phyloP scores from a whole-genome alignment of 1,140 invertebrate species.

The Listronotus oregonensis region DNA sequence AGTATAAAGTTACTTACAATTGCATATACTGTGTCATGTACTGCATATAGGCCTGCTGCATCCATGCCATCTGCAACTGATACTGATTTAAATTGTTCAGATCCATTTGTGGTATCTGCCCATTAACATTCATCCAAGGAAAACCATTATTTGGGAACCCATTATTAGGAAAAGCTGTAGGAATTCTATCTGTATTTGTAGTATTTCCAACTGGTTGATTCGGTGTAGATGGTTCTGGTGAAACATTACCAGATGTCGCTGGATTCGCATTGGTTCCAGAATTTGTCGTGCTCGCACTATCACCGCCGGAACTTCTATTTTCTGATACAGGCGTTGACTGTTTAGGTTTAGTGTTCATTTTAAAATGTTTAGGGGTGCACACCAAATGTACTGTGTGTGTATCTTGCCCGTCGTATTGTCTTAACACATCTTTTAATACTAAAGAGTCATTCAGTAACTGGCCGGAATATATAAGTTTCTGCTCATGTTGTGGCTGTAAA shows the following conservation, averaged over 20 bases:
- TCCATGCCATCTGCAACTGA: conserved; percentile 69
- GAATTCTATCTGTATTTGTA: conserved; percentile 33
- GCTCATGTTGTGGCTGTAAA: conserved; percentile 74
- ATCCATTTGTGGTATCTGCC: conserved; percentile 38
- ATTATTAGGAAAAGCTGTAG: conserved; percentile 29
- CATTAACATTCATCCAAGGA: conserved; percentile 34
- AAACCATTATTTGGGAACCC: conserved; percentile 31
- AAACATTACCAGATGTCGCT: conserved; percentile 11
- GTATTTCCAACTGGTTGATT: not conserved
- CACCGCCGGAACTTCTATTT: not conserved
- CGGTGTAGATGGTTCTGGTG: conserved; percentile 10
- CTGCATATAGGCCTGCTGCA: conserved; percentile 85
- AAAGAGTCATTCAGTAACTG: conserved; percentile 78
- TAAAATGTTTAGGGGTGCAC: conserved; percentile 61
- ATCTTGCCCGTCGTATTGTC: conserved; percentile 72
- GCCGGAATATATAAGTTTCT: conserved; percentile 91
- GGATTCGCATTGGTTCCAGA: not conserved
- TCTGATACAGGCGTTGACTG: not conserved
- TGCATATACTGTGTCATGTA: conserved; percentile 86
- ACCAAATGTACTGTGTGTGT: conserved; percentile 84
- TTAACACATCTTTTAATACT: conserved; percentile 78
- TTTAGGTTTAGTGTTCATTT: conserved; percentile 27
- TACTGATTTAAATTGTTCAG: conserved; percentile 43
- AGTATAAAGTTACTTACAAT: conserved; percentile 58
- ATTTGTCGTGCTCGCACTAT: not conserved